Evolutionary conservation across 92 coral and sea anemone genomes (phyloP).

Genomic region (Zoanthus solanderi): DNA sequence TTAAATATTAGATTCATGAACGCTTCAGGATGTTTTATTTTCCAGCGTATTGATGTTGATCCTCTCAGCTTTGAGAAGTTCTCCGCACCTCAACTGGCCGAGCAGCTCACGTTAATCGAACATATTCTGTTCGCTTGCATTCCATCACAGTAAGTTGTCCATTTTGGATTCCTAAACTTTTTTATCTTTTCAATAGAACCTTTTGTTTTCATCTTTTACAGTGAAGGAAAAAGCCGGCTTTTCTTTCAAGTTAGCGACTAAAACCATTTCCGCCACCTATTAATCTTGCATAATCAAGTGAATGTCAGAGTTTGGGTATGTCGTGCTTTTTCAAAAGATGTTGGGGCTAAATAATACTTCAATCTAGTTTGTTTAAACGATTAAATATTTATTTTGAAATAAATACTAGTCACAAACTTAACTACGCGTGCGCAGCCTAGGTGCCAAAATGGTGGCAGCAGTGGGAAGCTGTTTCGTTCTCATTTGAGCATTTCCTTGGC

Average conservation of each 20-base stretch:
- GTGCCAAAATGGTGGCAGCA: too few relatives aligned
- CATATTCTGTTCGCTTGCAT: conserved; percentile 86
- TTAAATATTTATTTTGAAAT: too few relatives aligned
- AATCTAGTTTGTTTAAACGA: too few relatives aligned
- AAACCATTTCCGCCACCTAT: not conserved
- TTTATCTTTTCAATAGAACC: not conserved
- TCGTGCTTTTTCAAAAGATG: not conserved
- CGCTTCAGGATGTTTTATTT: not conserved
- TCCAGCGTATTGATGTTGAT: conserved; percentile 61
- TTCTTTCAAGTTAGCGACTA: not conserved
- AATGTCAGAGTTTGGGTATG: not conserved
- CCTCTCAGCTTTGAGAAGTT: conserved; percentile 89
- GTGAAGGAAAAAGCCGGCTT: not conserved
- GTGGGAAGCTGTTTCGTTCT: too few relatives aligned
- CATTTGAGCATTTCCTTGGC: too few relatives aligned
- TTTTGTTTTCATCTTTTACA: not conserved
- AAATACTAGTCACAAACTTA: too few relatives aligned
- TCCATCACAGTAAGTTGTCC: conserved; percentile 88
- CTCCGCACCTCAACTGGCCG: conserved; percentile 90
- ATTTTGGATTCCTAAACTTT: not conserved
- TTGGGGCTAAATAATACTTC: too few relatives aligned
- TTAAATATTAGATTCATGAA: not conserved
- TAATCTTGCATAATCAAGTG: not conserved
- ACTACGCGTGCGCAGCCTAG: too few relatives aligned
- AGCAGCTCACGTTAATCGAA: conserved; percentile 89